phyloP scores from a whole-genome alignment of 2,113 vertebrate species.

The Cromileptes altivelis region DNA sequence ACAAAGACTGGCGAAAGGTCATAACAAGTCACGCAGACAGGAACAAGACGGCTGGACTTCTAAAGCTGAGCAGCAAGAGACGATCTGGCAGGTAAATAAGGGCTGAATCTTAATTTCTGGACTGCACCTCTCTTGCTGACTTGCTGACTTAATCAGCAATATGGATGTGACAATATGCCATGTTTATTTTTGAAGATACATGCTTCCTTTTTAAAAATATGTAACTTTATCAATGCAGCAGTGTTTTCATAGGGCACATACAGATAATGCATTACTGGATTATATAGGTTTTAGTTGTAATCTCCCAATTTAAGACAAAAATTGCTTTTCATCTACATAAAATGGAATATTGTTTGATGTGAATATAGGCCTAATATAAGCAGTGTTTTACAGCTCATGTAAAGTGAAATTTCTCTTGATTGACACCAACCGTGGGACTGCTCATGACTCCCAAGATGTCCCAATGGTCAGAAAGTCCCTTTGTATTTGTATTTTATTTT shows the following conservation, averaged over 20 bases:
- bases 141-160: neutral
- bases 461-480: too few relatives aligned
- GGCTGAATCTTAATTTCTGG: neutral
- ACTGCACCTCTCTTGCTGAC: neutral
- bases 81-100: neutral
- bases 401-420: neutral
- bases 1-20: slow-evolving; percentile 16
- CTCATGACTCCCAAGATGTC: too few relatives aligned
- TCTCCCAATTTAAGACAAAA: too few relatives aligned
- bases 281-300: neutral
- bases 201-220: neutral
- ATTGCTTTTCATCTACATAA: too few relatives aligned
- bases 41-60: neutral
- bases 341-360: too few relatives aligned
- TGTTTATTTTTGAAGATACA: too few relatives aligned
- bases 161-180: neutral
- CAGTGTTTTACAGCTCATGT: neutral
- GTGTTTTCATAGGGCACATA: neutral
- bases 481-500: too few relatives aligned
- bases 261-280: neutral
- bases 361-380: too few relatives aligned
- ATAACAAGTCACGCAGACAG: neutral
- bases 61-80: neutral
- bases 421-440: too few relatives aligned
- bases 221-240: neutral